Percentiles rank a stretch among this genome's conserved stretches.
Conservation (phyloP, 2,888 invertebrate species). For the Acrocyrtus sp. region DNA sequence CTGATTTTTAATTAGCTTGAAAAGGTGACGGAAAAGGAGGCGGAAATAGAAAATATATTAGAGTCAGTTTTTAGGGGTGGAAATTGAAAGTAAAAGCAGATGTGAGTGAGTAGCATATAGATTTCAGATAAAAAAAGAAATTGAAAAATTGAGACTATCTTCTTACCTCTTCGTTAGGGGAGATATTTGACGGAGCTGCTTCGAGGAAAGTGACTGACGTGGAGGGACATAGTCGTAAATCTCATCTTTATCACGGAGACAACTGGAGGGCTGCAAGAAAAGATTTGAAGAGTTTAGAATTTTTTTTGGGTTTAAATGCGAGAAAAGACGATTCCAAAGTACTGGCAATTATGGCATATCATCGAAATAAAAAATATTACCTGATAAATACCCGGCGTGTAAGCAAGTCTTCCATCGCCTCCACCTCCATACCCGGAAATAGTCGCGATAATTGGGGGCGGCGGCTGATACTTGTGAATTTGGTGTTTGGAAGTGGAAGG, state of each 20-base stretch:
- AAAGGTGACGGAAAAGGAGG: too few species aligned
- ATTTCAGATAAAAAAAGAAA: background rate
- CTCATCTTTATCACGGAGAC: slow-evolving; percentile 60
- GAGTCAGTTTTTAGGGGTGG: background rate
- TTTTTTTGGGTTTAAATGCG: background rate
- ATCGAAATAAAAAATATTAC: too few species aligned
- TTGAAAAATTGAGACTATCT: background rate
- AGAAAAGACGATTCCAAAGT: background rate
- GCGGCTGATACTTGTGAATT: slow-evolving; percentile 34
- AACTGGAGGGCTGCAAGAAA: slow-evolving; percentile 57
- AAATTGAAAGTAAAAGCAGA: background rate
- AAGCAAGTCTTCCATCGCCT: slow-evolving; percentile 35
- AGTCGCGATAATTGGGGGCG: slow-evolving; percentile 18
- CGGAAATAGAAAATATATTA: too few species aligned
- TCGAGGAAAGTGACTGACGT: slow-evolving; percentile 19
- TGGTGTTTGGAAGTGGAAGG: slow-evolving; percentile 40
- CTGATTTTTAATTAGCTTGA: too few species aligned
- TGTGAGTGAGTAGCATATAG: background rate
- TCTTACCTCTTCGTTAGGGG: slow-evolving; percentile 36
- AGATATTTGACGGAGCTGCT: slow-evolving; percentile 30
- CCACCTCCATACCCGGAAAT: slow-evolving; percentile 20
- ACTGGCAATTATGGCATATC: background rate
- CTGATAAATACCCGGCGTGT: slow-evolving; percentile 59
- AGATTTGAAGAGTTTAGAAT: background rate
- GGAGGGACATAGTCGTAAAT: slow-evolving; percentile 62